A percentile compares a stretch with the other conserved stretches of the same genome.
Conservation (phyloP, 2,888 invertebrate genomes). For the Ellobium chinense region DNA sequence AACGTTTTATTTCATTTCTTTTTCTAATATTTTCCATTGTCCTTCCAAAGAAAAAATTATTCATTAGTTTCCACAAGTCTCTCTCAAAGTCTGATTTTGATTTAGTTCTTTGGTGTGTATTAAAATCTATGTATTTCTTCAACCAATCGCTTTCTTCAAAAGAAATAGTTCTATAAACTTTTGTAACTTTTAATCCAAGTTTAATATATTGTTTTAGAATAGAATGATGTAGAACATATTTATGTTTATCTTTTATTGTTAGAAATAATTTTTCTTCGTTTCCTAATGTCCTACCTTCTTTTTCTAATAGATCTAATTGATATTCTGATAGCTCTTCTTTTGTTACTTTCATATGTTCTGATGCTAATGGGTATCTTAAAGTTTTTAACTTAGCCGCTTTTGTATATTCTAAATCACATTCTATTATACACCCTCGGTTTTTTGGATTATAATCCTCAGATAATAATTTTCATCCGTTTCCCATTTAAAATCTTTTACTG, state of each 20-base stretch:
- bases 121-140: too few species aligned
- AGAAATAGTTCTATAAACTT: constrained; percentile 66
- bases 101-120: too few species aligned
- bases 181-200: constrained; percentile 58
- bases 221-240: constrained; percentile 68
- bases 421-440: constrained; percentile 28
- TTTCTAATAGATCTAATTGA: constrained; percentile 40
- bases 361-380: constrained; percentile 34
- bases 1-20: neutral
- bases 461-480: constrained; percentile 22
- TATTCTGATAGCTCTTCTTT: constrained; percentile 42
- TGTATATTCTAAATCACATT: constrained; percentile 46
- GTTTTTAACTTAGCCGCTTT: constrained; percentile 35
- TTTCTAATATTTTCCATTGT: constrained; percentile 23
- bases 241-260: neutral
- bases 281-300: constrained; percentile 1
- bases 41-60: constrained; percentile 16
- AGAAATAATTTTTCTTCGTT: neutral
- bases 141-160: constrained; percentile 71
- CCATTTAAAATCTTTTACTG: constrained; percentile 40
- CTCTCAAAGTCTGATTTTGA: constrained; percentile 71
- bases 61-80: constrained; percentile 59
- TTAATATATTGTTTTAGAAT: constrained; percentile 66
- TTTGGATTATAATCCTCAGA: constrained; percentile 18
- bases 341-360: constrained; percentile 36